These are phyloP conservation scores for Ia io DNA, from an alignment of 2,113 vertebrate genomes.

Conservation along the genomic window DNA sequence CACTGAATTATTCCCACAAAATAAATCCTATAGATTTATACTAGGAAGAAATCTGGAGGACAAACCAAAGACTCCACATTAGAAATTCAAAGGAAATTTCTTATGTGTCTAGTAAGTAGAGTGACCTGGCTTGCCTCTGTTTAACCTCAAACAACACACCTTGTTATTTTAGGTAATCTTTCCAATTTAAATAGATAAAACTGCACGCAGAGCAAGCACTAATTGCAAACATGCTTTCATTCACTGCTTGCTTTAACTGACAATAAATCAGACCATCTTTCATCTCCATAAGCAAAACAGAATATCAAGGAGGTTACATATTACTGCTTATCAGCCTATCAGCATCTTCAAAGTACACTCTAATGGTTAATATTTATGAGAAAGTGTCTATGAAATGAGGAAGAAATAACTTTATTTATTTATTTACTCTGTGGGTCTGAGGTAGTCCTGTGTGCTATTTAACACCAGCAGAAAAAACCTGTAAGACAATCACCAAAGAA, in stretches of 20 bases:
- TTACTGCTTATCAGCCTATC: not conserved
- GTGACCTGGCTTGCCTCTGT: not conserved
- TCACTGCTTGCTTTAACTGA: not conserved
- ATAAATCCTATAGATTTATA: not conserved
- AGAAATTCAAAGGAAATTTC: conserved; percentile 41
- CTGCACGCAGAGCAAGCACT: not conserved
- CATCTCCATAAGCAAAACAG: conserved; percentile 25
- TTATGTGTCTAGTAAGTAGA: not conserved
- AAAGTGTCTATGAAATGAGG: not conserved
- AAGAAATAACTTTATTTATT: not conserved
- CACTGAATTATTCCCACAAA: not conserved
- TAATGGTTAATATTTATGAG: not conserved
- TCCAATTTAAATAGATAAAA: conserved; percentile 43
- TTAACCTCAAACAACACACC: not conserved
- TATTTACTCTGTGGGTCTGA: not conserved
- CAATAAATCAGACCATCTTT: not conserved
- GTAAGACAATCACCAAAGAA: not conserved
- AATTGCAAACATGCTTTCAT: not conserved
- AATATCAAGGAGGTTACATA: not conserved
- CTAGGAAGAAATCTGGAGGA: not conserved
- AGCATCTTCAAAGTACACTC: conserved; percentile 16
- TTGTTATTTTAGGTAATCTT: conserved; percentile 21
- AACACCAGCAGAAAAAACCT: not conserved
- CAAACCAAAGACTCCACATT: not conserved
- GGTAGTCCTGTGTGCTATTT: not conserved